Conservation (phyloP, 2,797 vertebrate genomes). For the Astyanax mexicanus region DNA sequence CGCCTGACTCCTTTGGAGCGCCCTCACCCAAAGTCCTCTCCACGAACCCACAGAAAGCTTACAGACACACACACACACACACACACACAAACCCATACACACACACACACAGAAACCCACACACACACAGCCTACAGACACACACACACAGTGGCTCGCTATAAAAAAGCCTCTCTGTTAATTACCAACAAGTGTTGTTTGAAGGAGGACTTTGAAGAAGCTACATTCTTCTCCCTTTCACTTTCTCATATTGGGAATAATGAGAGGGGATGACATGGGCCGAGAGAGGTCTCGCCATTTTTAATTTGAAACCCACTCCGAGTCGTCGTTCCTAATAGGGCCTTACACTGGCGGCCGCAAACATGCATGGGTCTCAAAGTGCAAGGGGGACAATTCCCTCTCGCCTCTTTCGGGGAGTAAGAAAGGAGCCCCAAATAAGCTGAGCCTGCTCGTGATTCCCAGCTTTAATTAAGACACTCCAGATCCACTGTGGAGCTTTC, state of each 20-base stretch:
- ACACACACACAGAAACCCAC: conserved; percentile 38
- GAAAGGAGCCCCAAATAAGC: conserved; percentile 68
- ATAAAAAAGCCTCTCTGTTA: conserved; percentile 61
- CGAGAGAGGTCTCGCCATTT: conserved; percentile 68
- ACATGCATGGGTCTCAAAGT: conserved; percentile 68
- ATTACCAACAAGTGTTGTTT: conserved; percentile 72
- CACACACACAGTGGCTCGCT: conserved; percentile 54
- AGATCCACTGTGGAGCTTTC: conserved; percentile 60
- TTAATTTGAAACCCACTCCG: conserved; percentile 72
- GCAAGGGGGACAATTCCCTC: conserved; percentile 64
- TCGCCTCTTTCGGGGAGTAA: conserved; percentile 59
- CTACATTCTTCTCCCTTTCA: conserved; percentile 63
- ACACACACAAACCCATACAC: conserved; percentile 33
- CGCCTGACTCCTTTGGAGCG: conserved; percentile 35
- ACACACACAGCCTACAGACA: conserved; percentile 24
- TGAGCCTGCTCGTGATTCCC: conserved; percentile 61
- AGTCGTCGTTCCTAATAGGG: conserved; percentile 74
- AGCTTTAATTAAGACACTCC: conserved; percentile 71
- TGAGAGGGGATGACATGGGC: conserved; percentile 64
- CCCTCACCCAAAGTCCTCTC: conserved; percentile 36
- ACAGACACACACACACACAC: conserved; percentile 18
- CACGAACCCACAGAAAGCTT: conserved; percentile 36
- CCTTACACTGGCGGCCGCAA: conserved; percentile 70
- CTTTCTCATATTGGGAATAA: conserved; percentile 62
- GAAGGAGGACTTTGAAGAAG: conserved; percentile 74